phyloP scores from a whole-genome alignment of 1,140 invertebrate genomes.

The Liolophura sinensis region DNA sequence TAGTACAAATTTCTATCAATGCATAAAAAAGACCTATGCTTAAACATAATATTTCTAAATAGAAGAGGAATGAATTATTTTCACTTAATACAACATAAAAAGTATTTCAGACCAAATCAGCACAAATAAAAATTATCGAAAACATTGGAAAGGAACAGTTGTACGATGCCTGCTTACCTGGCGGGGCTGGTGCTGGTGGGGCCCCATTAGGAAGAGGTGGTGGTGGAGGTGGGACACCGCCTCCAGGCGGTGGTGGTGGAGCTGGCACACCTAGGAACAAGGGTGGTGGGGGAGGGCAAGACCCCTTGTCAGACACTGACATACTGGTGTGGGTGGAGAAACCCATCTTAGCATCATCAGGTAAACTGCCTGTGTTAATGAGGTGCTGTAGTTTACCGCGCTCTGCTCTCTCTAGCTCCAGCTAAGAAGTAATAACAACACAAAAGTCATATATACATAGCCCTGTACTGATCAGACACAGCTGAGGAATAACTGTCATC shows the following conservation, averaged over 20 bases:
- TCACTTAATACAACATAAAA: no score
- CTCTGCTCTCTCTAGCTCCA: slow-evolving; percentile 82
- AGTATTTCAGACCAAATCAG: no score
- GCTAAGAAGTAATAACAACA: slow-evolving; percentile 56
- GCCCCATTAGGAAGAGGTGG: slow-evolving; percentile 43
- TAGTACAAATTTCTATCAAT: no score
- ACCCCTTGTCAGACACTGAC: slow-evolving; percentile 36
- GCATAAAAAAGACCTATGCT: no score
- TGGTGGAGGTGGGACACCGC: slow-evolving; percentile 56
- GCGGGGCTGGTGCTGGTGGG: slow-evolving; percentile 62
- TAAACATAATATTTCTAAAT: no score
- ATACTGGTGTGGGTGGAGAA: slow-evolving; percentile 32
- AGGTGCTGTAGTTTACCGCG: slow-evolving; percentile 80
- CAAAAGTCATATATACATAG: no score
- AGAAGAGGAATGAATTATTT: no score
- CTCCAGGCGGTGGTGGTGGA: slow-evolving; percentile 44
- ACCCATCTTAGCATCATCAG: slow-evolving; percentile 86
- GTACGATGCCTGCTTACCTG: slow-evolving; percentile 6
- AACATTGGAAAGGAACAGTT: no score
- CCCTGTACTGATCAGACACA: no score
- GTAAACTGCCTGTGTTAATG: slow-evolving; percentile 81
- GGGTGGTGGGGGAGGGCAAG: slow-evolving; percentile 58
- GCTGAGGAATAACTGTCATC: no score
- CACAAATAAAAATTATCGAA: no score
- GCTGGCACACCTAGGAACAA: slow-evolving; percentile 18